Percentiles rank a stretch among this genome's conserved stretches.
phyloP scores from a whole-genome alignment of 2,113 vertebrate species.

The Tricholaema leucomelas region DNA sequence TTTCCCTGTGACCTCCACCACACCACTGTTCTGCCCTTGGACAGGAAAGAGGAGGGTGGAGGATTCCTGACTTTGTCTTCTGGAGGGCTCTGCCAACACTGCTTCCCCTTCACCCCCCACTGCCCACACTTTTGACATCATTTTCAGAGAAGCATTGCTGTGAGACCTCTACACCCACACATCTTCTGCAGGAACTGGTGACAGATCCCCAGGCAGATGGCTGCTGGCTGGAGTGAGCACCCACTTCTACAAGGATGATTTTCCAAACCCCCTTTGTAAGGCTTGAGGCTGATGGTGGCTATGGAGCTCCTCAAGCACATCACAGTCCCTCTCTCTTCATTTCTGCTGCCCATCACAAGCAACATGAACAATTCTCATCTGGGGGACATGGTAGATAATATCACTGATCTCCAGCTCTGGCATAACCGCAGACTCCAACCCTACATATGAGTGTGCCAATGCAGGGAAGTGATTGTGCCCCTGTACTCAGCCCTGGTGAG shows the following conservation, averaged over 20 bases:
- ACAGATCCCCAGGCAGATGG: background rate
- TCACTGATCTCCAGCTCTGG: fast-evolving
- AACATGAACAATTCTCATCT: background rate
- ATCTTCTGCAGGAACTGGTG: background rate
- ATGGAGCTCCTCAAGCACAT: fast-evolving
- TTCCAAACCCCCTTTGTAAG: background rate
- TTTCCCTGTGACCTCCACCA: background rate
- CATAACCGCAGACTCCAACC: background rate
- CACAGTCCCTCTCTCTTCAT: background rate
- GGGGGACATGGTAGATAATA: fast-evolving
- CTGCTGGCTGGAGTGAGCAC: background rate
- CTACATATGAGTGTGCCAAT: background rate
- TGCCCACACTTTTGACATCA: background rate
- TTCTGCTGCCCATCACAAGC: background rate
- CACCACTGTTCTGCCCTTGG: fast-evolving
- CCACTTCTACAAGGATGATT: background rate
- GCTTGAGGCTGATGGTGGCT: background rate
- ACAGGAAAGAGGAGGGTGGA: background rate
- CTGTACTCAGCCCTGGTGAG: too few species aligned
- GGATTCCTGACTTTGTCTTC: background rate
- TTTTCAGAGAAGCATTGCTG: background rate
- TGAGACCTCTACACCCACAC: background rate
- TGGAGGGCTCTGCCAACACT: fast-evolving
- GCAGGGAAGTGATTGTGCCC: background rate
- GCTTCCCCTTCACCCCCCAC: background rate